Evolutionary conservation across 37 sponge, comb jelly and placozoan genomes (phyloP).

Genomic region (Ephydatia muelleri): DNA sequence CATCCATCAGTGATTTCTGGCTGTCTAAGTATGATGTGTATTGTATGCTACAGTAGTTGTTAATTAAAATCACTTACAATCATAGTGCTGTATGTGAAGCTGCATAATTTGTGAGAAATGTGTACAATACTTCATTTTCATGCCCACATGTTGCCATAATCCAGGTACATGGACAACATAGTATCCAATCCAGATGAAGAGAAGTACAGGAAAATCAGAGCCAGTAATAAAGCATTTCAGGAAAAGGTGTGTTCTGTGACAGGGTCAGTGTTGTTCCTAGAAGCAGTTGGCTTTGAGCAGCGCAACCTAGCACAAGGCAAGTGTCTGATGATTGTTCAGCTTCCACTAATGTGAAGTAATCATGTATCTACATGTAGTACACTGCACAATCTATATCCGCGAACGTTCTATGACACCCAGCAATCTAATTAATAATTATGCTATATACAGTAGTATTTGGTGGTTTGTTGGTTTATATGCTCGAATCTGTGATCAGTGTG

Average conservation of each 20-base stretch:
- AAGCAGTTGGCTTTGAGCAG: constrained; percentile 72
- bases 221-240: constrained; percentile 66
- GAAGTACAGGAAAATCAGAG: constrained; percentile 70
- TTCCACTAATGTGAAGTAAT: constrained; percentile 43
- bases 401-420: too few species aligned
- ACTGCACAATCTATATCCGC: too few species aligned
- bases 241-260: constrained; percentile 48
- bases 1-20: too few species aligned
- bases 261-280: constrained; percentile 65
- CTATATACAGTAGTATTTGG: too few species aligned
- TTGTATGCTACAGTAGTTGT: too few species aligned
- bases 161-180: constrained; percentile 77
- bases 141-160: not conserved
- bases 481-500: too few species aligned
- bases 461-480: too few species aligned
- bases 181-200: constrained; percentile 57
- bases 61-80: too few species aligned
- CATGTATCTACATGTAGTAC: not conserved
- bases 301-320: not conserved
- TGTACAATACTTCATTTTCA: too few species aligned
- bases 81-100: not conserved
- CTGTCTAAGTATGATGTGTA: too few species aligned
- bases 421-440: too few species aligned
- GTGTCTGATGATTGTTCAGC: not conserved
- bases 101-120: too few species aligned